Conservation (phyloP, 1,140 invertebrate species). For the Theocolax elegans region DNA sequence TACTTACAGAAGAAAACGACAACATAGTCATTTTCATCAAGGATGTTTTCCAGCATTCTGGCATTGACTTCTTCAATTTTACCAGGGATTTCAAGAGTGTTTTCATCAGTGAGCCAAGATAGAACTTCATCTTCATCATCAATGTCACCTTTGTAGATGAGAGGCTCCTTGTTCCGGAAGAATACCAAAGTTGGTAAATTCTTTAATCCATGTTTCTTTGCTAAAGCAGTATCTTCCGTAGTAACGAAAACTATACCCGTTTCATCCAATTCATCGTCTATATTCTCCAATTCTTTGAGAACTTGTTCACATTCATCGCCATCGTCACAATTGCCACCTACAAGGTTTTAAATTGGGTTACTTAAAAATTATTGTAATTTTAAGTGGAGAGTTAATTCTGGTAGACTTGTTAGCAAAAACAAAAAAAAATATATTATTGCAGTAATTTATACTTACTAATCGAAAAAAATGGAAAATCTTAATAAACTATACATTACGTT, state of each 20-base stretch:
- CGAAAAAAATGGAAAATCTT: too few species aligned
- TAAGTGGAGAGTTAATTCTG: too few species aligned
- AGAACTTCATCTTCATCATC: slow-evolving; percentile 91
- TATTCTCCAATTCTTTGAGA: slow-evolving; percentile 88
- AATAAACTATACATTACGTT: too few species aligned
- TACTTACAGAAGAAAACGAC: slow-evolving; percentile 93
- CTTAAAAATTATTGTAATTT: too few species aligned
- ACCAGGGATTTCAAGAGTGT: slow-evolving; percentile 90
- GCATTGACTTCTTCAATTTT: slow-evolving; percentile 94
- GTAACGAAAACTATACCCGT: slow-evolving; percentile 94
- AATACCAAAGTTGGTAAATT: slow-evolving; percentile 87
- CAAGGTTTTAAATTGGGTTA: slow-evolving; percentile 6
- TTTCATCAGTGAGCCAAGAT: slow-evolving; percentile 91
- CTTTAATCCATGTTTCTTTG: slow-evolving; percentile 88
- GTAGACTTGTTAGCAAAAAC: too few species aligned
- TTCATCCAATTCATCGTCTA: slow-evolving; percentile 93
- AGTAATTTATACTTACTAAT: too few species aligned
- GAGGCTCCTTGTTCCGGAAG: slow-evolving; percentile 89
- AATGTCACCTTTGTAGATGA: slow-evolving; percentile 86
- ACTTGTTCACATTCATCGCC: slow-evolving; percentile 87
- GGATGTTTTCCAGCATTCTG: slow-evolving; percentile 90
- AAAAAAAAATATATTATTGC: too few species aligned
- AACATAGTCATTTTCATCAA: slow-evolving; percentile 88
- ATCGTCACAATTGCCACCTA: slow-evolving; percentile 86
- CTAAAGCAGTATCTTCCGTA: slow-evolving; percentile 83